These are phyloP conservation scores for Solenopsis fugax DNA, from an alignment of 1,140 invertebrate species.

Conservation along the genomic window DNA sequence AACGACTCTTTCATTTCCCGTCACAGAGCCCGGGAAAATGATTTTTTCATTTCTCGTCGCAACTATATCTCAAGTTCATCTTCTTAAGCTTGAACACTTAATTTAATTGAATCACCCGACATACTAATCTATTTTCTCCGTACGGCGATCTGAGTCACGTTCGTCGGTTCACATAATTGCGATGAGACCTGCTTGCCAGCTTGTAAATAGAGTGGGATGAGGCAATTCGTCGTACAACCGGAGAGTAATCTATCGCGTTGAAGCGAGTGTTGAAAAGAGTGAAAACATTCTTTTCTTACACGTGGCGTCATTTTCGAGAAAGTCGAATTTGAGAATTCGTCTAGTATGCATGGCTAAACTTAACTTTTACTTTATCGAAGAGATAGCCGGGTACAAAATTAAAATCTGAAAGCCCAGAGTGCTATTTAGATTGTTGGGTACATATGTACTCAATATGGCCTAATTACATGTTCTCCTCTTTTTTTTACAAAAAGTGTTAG, in stretches of 20 bases:
- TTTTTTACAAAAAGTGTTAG: too few species aligned
- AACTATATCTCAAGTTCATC: not conserved
- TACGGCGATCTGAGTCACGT: constrained; percentile 48
- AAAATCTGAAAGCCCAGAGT: too few species aligned
- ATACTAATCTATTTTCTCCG: constrained; percentile 53
- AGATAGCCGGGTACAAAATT: too few species aligned
- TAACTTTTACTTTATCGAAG: not conserved
- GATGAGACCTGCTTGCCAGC: constrained; percentile 12
- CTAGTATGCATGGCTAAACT: not conserved
- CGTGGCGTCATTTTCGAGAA: not conserved
- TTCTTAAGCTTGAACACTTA: not conserved
- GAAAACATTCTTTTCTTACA: not conserved
- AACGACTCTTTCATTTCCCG: not conserved
- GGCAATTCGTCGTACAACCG: not conserved
- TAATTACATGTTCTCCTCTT: too few species aligned
- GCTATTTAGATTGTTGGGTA: too few species aligned
- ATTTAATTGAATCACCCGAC: constrained; percentile 35
- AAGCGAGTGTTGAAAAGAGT: not conserved
- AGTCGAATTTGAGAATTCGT: not conserved
- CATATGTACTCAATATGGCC: too few species aligned
- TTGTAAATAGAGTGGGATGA: constrained; percentile 3
- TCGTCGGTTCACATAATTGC: constrained; percentile 47
- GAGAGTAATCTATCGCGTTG: not conserved
- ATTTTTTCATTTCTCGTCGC: not conserved
- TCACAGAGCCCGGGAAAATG: not conserved